Evolutionary conservation across 2,888 invertebrate species (phyloP), one percentile per base, ranked within the genome.

Genomic region (Cosmorhoe ocellata): DNA sequence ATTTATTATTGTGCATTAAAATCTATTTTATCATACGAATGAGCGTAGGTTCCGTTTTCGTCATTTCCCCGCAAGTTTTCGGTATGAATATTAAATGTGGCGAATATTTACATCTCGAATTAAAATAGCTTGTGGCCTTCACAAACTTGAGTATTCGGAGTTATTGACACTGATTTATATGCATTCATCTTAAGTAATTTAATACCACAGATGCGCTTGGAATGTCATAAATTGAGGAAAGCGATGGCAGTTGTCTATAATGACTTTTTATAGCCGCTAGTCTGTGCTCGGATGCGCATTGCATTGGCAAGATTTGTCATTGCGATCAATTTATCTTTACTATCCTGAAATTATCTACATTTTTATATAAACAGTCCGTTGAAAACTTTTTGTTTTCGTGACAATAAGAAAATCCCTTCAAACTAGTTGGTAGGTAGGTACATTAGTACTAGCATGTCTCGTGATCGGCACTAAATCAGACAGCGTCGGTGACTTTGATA

Each of bases 81-180:
- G 11, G 11, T 36, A 24, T 18, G 18, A 18, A 18, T 18, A 18
- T 18, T 18, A 26, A 13, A 42, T 6, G 24, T 42, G 31, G 24
- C 22, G 31, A 10, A 7, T 13, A 13, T 30, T 18, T 18, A n/a
- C n/a, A n/a, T 18, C 10, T 33, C 32, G 14, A 42, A 33, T 31
- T 36, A 11, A 47, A 34, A 10, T 28, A 28, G 33, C 24, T 24
- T 30, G 30, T 13, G 31, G n/a, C 44, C 40, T 51, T 44, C 26
- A 38, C 22, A 12, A 13, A 46, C 36, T 13, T 26, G 18, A 22
- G 41, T 31, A 40, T 45, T 30, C 32, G 10, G 4, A 32, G 22
- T 37, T 41, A 26, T n/a, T n/a, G n/a, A n/a, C n/a, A 40, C 12
- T 41, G 32, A 51, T 51, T 37, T 46, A 45, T 41, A 24, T 28